Base-by-base conservation (phyloP, 2,888 invertebrate genomes). In the Scelioninae gen. 2 region DNA sequence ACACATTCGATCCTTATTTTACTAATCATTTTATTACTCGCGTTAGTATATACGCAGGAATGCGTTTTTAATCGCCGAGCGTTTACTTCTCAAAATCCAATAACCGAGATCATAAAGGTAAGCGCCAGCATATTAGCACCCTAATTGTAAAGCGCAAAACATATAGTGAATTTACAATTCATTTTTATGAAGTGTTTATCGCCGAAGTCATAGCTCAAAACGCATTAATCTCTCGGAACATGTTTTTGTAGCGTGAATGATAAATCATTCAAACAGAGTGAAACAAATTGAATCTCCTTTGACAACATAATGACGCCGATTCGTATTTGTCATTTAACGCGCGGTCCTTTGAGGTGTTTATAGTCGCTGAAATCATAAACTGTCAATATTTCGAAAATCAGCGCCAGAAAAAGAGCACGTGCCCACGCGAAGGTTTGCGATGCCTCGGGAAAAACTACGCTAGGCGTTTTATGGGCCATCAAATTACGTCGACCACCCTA, bases 381-480 rank as follows among this genome's bases (percentile, higher is more conserved):
- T 75, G 75, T 73, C 58, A 75, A 80, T 73, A 78, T 79, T 78
- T 78, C 60, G 73, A 75, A 78, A 80, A 79, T 77, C 77, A 79
- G 79, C 73, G 79, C 75, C 78, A 78, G 65, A 77, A 53, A 48
- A 78, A 78, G 61, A 65, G 73, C 79, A 78, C 80, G 81, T 79
- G 81, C 77, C 78, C 74, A 75, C 70, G 73, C 78, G 77, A 78
- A 78, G 79, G 77, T 81, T 80, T 77, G 79, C 76, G 79, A 74
- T 75, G 80, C 80, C 80, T 77, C 79, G 78, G 81, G 83, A 83
- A 85, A 86, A 84, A 85, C 85, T 85, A 82, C 83, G 82, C 84
- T 82, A 84, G 83, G 83, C 84, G 78, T 85, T 86, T 86, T 86
- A 86, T 85, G 86, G 84, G 82, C 85, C 85, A 86, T 86, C 84